Percentiles rank a stretch among this genome's conserved stretches.
Evolutionary conservation across 2,888 invertebrate species (phyloP).

Genomic region (Drosophila setosimentum): DNA sequence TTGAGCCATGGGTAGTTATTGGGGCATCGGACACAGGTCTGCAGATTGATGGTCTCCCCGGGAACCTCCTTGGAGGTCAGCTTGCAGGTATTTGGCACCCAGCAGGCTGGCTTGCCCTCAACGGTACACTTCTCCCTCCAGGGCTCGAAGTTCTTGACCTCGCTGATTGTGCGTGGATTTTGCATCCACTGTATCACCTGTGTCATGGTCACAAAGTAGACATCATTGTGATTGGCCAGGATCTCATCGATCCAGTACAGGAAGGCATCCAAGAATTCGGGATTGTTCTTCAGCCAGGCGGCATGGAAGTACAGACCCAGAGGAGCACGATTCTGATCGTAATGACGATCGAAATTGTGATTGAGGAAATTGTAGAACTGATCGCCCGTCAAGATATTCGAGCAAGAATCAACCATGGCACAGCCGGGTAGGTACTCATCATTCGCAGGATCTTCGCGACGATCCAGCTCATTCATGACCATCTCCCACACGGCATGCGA

Average conservation of each 20-base stretch:
- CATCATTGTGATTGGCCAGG: constrained; percentile 93
- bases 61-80: constrained; percentile 96
- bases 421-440: constrained; percentile 96
- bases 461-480: constrained; percentile 97
- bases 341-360: constrained; percentile 96
- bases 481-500: constrained; percentile 98
- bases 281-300: constrained; percentile 96
- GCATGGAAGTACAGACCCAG: constrained; percentile 97
- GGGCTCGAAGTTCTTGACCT: constrained; percentile 96
- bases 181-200: constrained; percentile 98
- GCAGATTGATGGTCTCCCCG: constrained; percentile 96
- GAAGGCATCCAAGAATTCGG: constrained; percentile 96
- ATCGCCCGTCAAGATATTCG: constrained; percentile 95
- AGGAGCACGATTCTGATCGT: constrained; percentile 95
- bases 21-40: constrained; percentile 96
- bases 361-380: constrained; percentile 97
- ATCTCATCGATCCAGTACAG: constrained; percentile 97
- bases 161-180: constrained; percentile 93
- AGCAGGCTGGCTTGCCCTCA: constrained; percentile 93
- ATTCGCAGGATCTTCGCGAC: constrained; percentile 94
- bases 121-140: constrained; percentile 97
- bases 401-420: constrained; percentile 98
- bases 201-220: constrained; percentile 98
- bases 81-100: constrained; percentile 96
- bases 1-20: constrained; percentile 98